Evolutionary conservation across 2,113 vertebrate species (phyloP).

Genomic region (Bothrops jararaca): DNA sequence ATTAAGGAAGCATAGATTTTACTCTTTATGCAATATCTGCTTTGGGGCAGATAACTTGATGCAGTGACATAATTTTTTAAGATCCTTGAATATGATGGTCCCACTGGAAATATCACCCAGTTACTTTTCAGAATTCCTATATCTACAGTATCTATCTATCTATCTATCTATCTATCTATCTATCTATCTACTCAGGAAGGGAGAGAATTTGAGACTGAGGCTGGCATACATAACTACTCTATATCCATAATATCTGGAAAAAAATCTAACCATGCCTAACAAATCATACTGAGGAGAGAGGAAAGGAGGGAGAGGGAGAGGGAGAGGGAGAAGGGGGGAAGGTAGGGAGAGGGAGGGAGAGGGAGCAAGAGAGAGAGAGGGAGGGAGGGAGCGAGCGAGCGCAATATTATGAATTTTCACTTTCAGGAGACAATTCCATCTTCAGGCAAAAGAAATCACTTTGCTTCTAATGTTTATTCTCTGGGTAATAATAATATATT

Average conservation of each 20-base stretch:
- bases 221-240: neutral
- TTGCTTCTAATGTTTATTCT: conserved; percentile 8
- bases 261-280: neutral
- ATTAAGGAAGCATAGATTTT: neutral
- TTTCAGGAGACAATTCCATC: neutral
- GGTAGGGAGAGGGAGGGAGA: too few relatives aligned
- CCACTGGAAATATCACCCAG: neutral
- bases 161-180: too few relatives aligned
- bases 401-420: neutral
- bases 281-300: neutral
- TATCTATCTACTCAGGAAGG: neutral
- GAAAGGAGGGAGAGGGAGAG: neutral
- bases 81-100: neutral
- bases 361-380: too few relatives aligned
- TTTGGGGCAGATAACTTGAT: neutral
- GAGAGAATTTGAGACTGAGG: neutral
- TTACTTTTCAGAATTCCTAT: neutral
- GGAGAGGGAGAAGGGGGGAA: neutral
- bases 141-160: too few relatives aligned
- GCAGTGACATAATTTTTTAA: neutral
- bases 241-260: neutral
- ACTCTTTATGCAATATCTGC: neutral
- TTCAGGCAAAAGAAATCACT: conserved; percentile 1
- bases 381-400: neutral
- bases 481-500: neutral